Evolutionary conservation across 2,888 invertebrate species (phyloP), one percentile per base, ranked within the genome.

Genomic region (Arenicola marina): DNA sequence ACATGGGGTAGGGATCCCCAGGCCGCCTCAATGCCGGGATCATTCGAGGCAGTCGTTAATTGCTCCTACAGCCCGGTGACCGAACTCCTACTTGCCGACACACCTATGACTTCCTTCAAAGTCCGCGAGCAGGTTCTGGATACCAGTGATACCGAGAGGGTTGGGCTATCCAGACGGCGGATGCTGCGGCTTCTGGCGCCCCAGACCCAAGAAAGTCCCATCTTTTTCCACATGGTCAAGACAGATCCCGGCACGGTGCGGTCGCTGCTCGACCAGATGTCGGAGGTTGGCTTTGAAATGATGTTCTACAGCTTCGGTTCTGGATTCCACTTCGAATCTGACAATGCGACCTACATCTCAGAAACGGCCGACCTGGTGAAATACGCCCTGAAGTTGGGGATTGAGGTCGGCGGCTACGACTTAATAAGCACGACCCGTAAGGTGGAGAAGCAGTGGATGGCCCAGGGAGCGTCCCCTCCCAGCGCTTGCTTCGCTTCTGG

Each of bases 281-380:
- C 63, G 15, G 71, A 71, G 15, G 71, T 71, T 15, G 71, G 71
- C 0, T 71, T 71, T 56, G 71, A 69, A 57, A 69, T 69, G 69
- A 43, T 69, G 54, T 66, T 69, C 44, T 69, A 59, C 51, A 70
- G 69, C 43, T 71, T 71, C 61, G 69, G 71, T 1, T 70, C 69
- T n/a, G 64, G 67, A 18, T 70, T 71, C 56, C 32, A 70, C 31
- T 31, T 68, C 2, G 71, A 71, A 54, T 70, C 71, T 0, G 55
- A 51, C 24, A 45, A 71, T 58, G 43, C 43, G n/a, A 56, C 34
- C 3, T 71, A 71, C 34, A 59, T 70, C 0, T n/a, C 57, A 28
- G 51, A 58, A 29, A 60, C 68, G 28, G 51, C 55, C 18, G 45
- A 46, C 1, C 58, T 61, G 38, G 60, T 71, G 11, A 54, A 57